Evolutionary conservation across 2,888 invertebrate species (phyloP), one percentile per base, ranked within the genome.

Genomic region (Yponomeuta evonymella): DNA sequence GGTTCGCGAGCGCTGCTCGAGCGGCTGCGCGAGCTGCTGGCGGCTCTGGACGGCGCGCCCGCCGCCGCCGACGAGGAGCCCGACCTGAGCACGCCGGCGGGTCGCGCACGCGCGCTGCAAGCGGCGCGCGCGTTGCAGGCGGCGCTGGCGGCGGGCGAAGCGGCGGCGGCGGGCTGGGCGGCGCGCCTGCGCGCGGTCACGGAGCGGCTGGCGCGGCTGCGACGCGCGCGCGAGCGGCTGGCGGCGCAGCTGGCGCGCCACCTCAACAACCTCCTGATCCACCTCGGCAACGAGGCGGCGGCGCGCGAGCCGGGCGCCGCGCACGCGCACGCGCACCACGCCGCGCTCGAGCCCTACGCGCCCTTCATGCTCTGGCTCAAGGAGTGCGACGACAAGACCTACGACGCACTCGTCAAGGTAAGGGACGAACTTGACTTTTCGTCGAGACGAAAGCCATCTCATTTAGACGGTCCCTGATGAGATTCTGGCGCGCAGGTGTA

Each of bases 341-440:
- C 95, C 72, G 97, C 98, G 83, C 94, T 99, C 73, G 94, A 94
- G 79, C 96, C 96, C 29, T 98, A 98, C 84, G 95, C 96, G 48
- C 97, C 97, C 76, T 93, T 98, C 75, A 97, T 98, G 97, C 96
- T 96, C 82, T 97, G 98, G 96, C 94, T 97, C 71, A 97, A 97
- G 87, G 95, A 95, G 43, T 95, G 97, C 94, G 97, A 98, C 87
- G 94, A 94, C 71, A 95, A 95, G 80, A 95, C 96, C 0, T 98
- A 97, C 87, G 94, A 94, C 71, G 96, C 96, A 65, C 93, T 98
- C 23, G 94, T 95, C 69, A 96, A 95, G 87, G 96, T 87, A n/a
- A 10, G 15, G 2, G 29, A 29, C 64, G 11, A 5, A 2, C 9
- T 3, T 29, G 10, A 30, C 29, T 65, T 11, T 65, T 29, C 12